A percentile compares a stretch with the other conserved stretches of the same genome.
Conservation (phyloP, 2,888 invertebrate genomes). For the Hemithea aestivaria region DNA sequence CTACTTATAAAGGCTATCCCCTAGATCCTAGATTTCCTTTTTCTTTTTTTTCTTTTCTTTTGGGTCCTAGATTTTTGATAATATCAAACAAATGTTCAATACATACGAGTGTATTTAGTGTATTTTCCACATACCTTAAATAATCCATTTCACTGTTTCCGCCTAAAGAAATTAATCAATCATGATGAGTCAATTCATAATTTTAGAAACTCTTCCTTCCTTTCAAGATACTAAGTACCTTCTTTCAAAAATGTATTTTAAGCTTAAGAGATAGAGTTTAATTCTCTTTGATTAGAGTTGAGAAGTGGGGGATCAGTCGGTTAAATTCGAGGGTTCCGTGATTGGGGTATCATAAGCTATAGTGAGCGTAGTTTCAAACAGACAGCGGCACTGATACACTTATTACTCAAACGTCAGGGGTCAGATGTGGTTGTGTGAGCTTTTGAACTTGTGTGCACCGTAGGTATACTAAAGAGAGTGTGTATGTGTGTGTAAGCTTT, state of each 20-base stretch:
- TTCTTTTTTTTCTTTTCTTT: no score
- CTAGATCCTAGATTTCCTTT: no score
- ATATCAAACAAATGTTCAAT: no score
- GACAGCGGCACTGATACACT: slow-evolving; percentile 57
- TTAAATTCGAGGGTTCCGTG: slow-evolving; percentile 59
- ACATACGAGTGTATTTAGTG: no score
- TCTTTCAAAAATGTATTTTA: slow-evolving; percentile 5
- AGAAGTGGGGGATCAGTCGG: slow-evolving; percentile 23
- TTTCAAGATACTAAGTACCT: background rate
- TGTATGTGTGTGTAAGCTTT: slow-evolving; percentile 23
- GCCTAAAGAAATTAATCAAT: background rate
- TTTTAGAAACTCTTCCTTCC: slow-evolving; percentile 29
- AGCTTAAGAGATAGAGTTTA: slow-evolving; percentile 23
- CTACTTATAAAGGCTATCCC: no score
- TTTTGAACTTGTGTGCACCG: slow-evolving; percentile 17
- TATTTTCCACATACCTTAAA: no score
- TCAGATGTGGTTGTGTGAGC: slow-evolving; percentile 33
- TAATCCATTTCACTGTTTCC: no score
- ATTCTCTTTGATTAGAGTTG: slow-evolving; percentile 23
- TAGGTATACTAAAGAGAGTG: slow-evolving; percentile 4
- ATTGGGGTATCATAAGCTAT: slow-evolving; percentile 64
- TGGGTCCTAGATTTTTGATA: no score
- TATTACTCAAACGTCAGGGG: slow-evolving; percentile 55
- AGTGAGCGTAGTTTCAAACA: slow-evolving; percentile 61
- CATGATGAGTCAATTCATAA: background rate